These are phyloP conservation scores for Dryocosmus kuriphilus DNA, from an alignment of 2,888 invertebrate genomes.

Conservation along the genomic window DNA sequence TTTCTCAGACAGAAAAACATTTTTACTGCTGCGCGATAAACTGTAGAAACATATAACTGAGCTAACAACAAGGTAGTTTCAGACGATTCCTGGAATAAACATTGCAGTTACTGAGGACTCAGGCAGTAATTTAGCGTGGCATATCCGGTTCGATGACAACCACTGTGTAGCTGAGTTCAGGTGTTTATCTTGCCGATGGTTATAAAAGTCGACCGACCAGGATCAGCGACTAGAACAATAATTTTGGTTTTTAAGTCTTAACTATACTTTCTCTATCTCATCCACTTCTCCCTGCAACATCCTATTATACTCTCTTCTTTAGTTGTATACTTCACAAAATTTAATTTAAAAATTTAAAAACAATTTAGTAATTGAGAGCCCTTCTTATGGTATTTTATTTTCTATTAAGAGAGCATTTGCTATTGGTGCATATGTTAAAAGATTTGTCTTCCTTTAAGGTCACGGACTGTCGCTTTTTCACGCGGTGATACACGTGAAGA, in stretches of 20 bases:
- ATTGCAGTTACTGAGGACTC: neutral
- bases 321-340: neutral
- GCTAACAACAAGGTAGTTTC: too few relatives aligned
- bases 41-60: neutral
- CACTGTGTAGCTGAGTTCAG: neutral
- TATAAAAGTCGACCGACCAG: neutral
- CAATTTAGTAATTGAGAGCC: neutral
- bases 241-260: neutral
- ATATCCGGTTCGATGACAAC: too few relatives aligned
- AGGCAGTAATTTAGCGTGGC: fast-evolving
- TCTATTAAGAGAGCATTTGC: neutral
- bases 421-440: neutral
- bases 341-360: neutral
- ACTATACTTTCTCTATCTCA: too few relatives aligned
- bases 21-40: neutral
- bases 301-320: neutral
- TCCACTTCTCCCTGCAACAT: neutral
- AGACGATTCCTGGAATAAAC: neutral
- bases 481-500: neutral
- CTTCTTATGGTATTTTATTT: neutral
- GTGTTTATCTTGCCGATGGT: neutral
- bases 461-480: neutral
- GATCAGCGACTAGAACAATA: neutral
- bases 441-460: neutral
- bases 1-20: neutral